These are phyloP conservation scores for Hippopotamus amphibius DNA, from an alignment of 2,113 vertebrate species.

Conservation along the genomic window DNA sequence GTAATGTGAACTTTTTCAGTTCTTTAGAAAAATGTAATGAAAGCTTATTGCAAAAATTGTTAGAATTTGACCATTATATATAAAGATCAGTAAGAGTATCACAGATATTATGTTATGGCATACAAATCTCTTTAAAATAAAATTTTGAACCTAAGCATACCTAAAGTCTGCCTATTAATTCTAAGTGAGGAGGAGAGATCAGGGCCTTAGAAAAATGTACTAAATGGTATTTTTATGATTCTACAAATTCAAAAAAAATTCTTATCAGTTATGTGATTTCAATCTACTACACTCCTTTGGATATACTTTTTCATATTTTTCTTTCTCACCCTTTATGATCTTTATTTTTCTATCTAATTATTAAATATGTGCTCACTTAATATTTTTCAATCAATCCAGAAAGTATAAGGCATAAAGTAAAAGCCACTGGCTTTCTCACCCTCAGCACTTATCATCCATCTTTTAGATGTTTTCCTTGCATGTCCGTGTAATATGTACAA, in stretches of 20 bases:
- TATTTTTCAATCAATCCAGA: background rate
- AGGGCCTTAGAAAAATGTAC: background rate
- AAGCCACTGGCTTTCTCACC: background rate
- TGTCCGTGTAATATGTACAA: background rate
- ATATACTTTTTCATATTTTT: slow-evolving; percentile 4
- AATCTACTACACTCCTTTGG: background rate
- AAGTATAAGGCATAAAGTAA: background rate
- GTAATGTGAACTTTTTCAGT: background rate
- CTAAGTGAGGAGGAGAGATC: background rate
- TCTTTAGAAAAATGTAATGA: slow-evolving; percentile 51
- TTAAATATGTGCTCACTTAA: background rate
- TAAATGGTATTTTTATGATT: background rate
- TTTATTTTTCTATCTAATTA: slow-evolving; percentile 31
- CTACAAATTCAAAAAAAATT: background rate
- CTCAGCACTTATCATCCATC: background rate
- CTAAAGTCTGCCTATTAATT: background rate
- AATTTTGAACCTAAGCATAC: slow-evolving; percentile 23
- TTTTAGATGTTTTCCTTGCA: background rate
- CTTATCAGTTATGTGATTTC: background rate
- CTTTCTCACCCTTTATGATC: background rate
- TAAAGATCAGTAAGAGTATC: background rate
- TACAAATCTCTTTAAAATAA: slow-evolving; percentile 64
- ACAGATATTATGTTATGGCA: background rate
- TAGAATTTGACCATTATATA: slow-evolving; percentile 18
- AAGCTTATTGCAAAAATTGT: background rate